phyloP scores from a whole-genome alignment of 2,797 vertebrate genomes.

The Scolopax bukidnonensis region DNA sequence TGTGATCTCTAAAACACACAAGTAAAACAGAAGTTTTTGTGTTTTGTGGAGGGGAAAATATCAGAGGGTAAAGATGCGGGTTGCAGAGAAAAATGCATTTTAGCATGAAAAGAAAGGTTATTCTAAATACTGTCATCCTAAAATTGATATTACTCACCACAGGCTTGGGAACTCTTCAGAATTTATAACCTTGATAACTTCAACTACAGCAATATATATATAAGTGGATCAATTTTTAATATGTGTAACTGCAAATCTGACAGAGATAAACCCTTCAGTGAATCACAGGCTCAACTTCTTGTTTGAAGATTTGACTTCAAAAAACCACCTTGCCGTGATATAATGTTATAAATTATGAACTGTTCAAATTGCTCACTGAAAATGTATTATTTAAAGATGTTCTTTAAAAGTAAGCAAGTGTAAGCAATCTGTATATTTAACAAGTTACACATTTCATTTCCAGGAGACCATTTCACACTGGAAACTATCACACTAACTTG shows the following conservation, averaged over 20 bases:
- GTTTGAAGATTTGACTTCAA: slow-evolving; percentile 11
- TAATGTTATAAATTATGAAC: not conserved
- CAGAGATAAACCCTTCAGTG: slow-evolving; percentile 35
- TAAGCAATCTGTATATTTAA: not conserved
- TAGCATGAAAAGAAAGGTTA: not conserved
- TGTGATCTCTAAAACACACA: not conserved
- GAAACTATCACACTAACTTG: not conserved
- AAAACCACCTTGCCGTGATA: not conserved
- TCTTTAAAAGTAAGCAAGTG: not conserved
- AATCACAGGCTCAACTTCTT: slow-evolving; percentile 22
- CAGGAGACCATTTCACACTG: not conserved
- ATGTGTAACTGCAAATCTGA: slow-evolving; percentile 35
- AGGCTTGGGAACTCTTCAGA: not conserved
- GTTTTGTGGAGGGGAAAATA: not conserved
- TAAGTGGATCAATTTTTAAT: slow-evolving; percentile 36
- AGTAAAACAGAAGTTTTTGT: not conserved
- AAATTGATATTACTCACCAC: not conserved
- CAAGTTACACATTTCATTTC: not conserved
- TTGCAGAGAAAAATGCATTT: not conserved
- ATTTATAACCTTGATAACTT: slow-evolving; percentile 37
- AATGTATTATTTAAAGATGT: not conserved
- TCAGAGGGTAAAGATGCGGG: not conserved
- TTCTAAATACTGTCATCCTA: not conserved
- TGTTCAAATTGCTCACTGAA: not conserved
- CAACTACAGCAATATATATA: not conserved